Base-by-base conservation (phyloP, 2,888 invertebrate genomes). In the Maniola hyperantus region DNA sequence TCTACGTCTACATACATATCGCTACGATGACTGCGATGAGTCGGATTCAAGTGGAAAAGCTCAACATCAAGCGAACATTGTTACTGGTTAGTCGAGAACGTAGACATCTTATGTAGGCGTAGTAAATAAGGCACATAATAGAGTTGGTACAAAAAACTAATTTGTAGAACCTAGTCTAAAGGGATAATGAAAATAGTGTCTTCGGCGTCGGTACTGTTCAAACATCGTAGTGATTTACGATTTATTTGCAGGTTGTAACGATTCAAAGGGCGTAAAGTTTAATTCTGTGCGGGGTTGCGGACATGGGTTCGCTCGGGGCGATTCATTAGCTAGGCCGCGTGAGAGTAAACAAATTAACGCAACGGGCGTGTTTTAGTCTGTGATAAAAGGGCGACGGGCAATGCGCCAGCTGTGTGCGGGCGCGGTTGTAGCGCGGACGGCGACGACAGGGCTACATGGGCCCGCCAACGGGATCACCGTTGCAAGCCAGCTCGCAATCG, bases 321-420 rank as follows among this genome's bases (percentile, higher is more conserved):
- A 91, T 92, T 92, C 91, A 92, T 92, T 92, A 91, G 88, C 80
- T 83, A 82, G 82, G 82, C 83, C 89, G 90, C 87, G 88, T 89
- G 85, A 88, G 87, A 87, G 85, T 89, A 92, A 91, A 92, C 92
- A 91, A 92, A 91, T 92, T 92, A 91, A 90, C 90, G 79, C 85
- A 83, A 83, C 86, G 87, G 88, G 81, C 87, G 81, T 87, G 88
- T 91, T 91, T 87, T 88, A 89, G 83, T 82, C 84, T 81, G 87
- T 84, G 88, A 89, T 89, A 89, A 89, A 89, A 90, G 91, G 90
- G 84, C 88, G 80, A 79, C 80, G 87, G 83, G 85, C 84, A 81
- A 76, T 74, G 78, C 81, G 88, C 88, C 89, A 88, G 89, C 84
- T 88, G 88, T 87, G 89, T 88, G 88, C 79, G 81, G 74, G 80